Evolutionary conservation across 2,888 invertebrate genomes (phyloP).

Genomic region (Acleris cristana): DNA sequence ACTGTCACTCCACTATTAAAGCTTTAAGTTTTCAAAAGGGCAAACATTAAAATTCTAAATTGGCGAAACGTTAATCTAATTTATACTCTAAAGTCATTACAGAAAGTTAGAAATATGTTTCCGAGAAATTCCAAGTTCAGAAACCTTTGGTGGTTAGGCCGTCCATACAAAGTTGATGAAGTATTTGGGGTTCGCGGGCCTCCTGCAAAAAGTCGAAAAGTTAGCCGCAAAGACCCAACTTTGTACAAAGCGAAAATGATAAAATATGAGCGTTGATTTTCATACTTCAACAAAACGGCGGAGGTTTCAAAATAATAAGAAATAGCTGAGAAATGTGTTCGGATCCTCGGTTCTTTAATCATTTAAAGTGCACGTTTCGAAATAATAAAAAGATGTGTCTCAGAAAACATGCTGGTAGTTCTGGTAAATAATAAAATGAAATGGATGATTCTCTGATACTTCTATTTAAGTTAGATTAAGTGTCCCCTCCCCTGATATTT

Average conservation of each 20-base stretch:
- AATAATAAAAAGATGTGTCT: too few species aligned
- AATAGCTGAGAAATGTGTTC: too few species aligned
- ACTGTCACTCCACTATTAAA: neutral
- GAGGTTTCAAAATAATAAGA: too few species aligned
- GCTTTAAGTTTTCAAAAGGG: conserved; percentile 6
- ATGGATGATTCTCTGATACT: too few species aligned
- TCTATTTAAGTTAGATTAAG: too few species aligned
- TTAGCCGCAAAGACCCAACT: conserved; percentile 20
- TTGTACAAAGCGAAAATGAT: conserved; percentile 12
- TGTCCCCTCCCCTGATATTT: too few species aligned
- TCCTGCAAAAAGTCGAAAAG: conserved; percentile 15
- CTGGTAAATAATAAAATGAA: too few species aligned
- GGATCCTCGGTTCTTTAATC: too few species aligned
- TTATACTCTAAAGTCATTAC: conserved; percentile 25
- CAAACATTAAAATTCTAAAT: conserved; percentile 13
- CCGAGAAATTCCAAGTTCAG: conserved; percentile 19
- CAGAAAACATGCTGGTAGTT: too few species aligned
- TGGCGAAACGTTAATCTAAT: conserved; percentile 19
- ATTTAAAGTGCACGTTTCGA: too few species aligned
- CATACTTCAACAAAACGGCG: neutral
- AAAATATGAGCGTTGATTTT: conserved; percentile 17
- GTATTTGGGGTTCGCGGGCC: conserved; percentile 17
- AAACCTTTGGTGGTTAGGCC: conserved; percentile 20
- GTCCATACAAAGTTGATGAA: conserved; percentile 16
- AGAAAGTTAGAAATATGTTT: conserved; percentile 22